A percentile compares a stretch with the other conserved stretches of the same genome.
phyloP scores from a whole-genome alignment of 2,888 invertebrate genomes.

The Drosophila tanythrix region DNA sequence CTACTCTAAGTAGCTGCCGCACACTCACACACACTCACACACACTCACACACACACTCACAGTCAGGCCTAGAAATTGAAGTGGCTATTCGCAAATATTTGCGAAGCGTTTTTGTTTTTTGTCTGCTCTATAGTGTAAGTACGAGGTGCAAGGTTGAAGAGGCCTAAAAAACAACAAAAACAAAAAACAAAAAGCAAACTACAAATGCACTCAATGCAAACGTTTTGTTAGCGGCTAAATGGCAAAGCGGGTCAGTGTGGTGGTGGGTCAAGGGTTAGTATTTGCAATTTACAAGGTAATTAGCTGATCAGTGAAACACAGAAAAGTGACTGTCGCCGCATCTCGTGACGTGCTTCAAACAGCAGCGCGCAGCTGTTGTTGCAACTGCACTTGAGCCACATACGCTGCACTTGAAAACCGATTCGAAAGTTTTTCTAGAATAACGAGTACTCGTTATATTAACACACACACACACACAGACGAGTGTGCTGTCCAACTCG shows the following conservation, averaged over 20 bases:
- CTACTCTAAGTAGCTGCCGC: slow-evolving; percentile 19
- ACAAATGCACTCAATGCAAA: slow-evolving; percentile 40
- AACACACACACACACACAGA: slow-evolving; percentile 1
- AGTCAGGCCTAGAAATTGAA: slow-evolving; percentile 29
- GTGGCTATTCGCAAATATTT: slow-evolving; percentile 33
- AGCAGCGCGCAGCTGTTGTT: slow-evolving; percentile 2
- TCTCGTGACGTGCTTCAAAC: slow-evolving; percentile 44
- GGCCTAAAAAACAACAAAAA: slow-evolving; percentile 6
- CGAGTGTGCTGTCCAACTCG: slow-evolving; percentile 30
- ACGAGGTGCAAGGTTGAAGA: slow-evolving; percentile 61
- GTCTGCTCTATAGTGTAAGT: slow-evolving; percentile 6
- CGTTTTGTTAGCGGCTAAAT: slow-evolving; percentile 32
- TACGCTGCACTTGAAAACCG: slow-evolving; percentile 68
- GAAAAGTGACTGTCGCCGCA: slow-evolving; percentile 48
- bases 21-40: background rate
- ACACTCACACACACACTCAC: background rate
- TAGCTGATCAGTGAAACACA: slow-evolving; percentile 20
- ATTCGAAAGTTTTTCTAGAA: slow-evolving; percentile 67
- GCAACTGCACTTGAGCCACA: slow-evolving; percentile 73
- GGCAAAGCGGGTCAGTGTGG: slow-evolving; percentile 30
- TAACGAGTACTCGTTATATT: slow-evolving; percentile 21
- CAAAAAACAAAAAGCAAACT: slow-evolving; percentile 5
- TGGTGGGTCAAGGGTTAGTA: background rate
- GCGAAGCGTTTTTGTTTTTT: slow-evolving; percentile 22
- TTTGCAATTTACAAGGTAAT: slow-evolving; percentile 36